Base-by-base conservation (phyloP, 1,140 invertebrate species). In the Trachymyrmex cornetzi region DNA sequence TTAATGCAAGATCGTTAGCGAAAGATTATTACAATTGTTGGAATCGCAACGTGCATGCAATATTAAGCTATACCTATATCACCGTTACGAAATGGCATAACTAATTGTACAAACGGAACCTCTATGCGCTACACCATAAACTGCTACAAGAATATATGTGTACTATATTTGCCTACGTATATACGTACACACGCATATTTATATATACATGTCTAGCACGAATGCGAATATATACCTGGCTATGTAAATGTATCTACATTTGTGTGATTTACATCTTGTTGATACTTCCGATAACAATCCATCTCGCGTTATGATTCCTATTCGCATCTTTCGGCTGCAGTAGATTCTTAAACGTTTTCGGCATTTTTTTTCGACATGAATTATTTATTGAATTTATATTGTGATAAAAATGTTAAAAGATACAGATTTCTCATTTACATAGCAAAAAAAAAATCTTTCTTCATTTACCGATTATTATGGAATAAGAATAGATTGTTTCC, bases 81-180 rank as follows among this genome's bases (percentile, higher is more conserved):
- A 81, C 57, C 77, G 85, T 82, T 82, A 87, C 64, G 11, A 61
- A 87, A 59, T 72, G 48, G 77, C 80, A 61, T 84, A 44, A 53
- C 80, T 87, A 87, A 72, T 84, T 59, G 48, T 85, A 84, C 80
- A 84, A 84, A 84, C 71, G 34, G 59, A 66, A 86, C 57, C 9
- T 53, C 82, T 84, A 88, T 77, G 86, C 88, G 57, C 63, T 86
- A 87, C 55, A 84, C 85, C 50, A 88, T 92, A 92, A 90, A 93
- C 79, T 87, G 81, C 91, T 93, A 93, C 80, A 93, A 93, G 93
- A 93, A 93, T 93, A 93, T 90, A 81, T 84, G 67, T 79, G 67
- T 79, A 91, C 72, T 91, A 91, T 87, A 85, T 89, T 67, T 67
- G 64, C 22, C 53, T 77, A 84, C 44, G 16, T 30, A 85, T 71